Evolutionary conservation across 2,113 vertebrate genomes (phyloP).

Genomic region (Carlito syrichta): DNA sequence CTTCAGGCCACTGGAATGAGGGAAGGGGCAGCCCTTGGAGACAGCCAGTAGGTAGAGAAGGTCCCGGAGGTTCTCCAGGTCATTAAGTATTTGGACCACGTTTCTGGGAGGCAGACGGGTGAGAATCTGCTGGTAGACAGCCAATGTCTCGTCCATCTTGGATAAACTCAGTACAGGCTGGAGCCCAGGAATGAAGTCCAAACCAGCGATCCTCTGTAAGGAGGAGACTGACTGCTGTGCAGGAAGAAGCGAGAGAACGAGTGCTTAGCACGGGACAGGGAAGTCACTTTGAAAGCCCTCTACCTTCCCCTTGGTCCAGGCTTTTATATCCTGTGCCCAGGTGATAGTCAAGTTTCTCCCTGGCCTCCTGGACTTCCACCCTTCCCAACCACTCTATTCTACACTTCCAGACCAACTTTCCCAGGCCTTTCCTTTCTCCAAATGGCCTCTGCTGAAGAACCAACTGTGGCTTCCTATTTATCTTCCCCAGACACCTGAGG

Average conservation of each 20-base stretch:
- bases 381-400: neutral
- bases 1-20: neutral
- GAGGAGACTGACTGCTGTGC: constrained; percentile 46
- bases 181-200: constrained; percentile 75
- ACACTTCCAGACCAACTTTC: neutral
- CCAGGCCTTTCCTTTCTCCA: neutral
- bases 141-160: constrained; percentile 79
- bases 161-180: constrained; percentile 73
- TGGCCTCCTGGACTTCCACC: neutral
- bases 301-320: accelerated
- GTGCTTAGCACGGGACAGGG: neutral
- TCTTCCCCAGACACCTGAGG: neutral
- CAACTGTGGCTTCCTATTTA: neutral
- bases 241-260: neutral
- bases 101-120: constrained; percentile 69
- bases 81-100: constrained; percentile 78
- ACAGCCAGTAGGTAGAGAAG: constrained; percentile 70
- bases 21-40: constrained; percentile 67
- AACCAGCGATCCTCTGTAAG: constrained; percentile 67
- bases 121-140: constrained; percentile 82
- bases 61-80: constrained; percentile 83
- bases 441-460: neutral
- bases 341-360: no score
- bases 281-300: neutral
- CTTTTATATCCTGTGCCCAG: no score